A percentile compares a stretch with the other conserved stretches of the same genome.
Evolutionary conservation across 2,113 vertebrate species (phyloP).

Genomic region (Pleuronectes platessa): DNA sequence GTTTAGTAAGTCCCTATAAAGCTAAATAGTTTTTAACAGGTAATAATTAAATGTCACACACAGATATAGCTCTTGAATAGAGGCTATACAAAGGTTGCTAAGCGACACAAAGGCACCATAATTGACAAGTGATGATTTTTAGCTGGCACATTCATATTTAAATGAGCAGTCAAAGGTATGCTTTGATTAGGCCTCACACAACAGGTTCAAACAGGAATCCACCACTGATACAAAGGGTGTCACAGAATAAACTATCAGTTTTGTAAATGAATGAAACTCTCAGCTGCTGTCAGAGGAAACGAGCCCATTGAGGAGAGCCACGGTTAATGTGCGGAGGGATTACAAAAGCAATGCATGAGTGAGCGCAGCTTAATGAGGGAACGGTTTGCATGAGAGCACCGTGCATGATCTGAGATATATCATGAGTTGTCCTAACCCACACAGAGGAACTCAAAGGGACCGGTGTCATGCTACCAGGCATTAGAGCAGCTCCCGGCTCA

Average conservation of each 20-base stretch:
- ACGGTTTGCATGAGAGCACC: conserved; percentile 55
- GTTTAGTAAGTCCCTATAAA: neutral
- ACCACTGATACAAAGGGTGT: neutral
- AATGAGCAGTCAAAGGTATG: conserved; percentile 49
- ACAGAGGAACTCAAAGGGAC: conserved; percentile 39
- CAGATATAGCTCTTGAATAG: conserved; percentile 36
- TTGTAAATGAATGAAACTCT: conserved; percentile 35
- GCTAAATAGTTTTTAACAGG: conserved; percentile 46
- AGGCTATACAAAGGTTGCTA: conserved; percentile 67
- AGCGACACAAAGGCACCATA: conserved; percentile 45
- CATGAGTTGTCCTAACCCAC: conserved; percentile 49
- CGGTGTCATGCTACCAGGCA: conserved; percentile 60
- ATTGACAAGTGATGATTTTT: conserved; percentile 51
- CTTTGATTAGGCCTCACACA: conserved; percentile 37
- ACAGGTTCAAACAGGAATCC: conserved; percentile 18
- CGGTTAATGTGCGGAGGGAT: conserved; percentile 53
- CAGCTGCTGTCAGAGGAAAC: conserved; percentile 31
- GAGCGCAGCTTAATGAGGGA: conserved; percentile 49
- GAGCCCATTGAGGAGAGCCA: conserved; percentile 19
- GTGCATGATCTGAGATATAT: conserved; percentile 58
- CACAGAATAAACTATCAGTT: conserved; percentile 17
- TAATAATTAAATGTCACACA: conserved; percentile 58
- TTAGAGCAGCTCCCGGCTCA: conserved; percentile 47
- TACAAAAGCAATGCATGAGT: conserved; percentile 44
- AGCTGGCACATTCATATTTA: conserved; percentile 61